These are phyloP conservation scores for Tachysurus fulvidraco DNA, from an alignment of 2,113 vertebrate genomes.

Conservation along the genomic window DNA sequence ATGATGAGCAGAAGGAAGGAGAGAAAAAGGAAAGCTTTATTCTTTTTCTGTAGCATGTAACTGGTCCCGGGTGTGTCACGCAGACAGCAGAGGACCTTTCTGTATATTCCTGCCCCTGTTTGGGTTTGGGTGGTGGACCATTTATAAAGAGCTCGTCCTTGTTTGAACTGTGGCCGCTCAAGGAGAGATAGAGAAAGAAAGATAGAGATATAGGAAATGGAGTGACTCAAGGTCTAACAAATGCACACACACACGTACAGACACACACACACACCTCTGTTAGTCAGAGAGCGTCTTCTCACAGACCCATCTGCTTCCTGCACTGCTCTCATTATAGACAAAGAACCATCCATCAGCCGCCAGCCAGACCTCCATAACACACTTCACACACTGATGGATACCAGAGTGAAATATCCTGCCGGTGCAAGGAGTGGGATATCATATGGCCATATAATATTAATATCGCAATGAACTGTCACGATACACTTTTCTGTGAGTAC, in stretches of 20 bases:
- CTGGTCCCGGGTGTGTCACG: background rate
- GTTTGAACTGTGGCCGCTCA: background rate
- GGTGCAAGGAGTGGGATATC: background rate
- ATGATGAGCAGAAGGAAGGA: background rate
- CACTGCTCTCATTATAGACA: conserved; percentile 52
- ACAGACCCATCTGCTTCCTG: conserved; percentile 53
- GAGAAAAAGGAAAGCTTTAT: conserved; percentile 14
- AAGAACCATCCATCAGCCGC: conserved; percentile 49
- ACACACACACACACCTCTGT: conserved; percentile 30
- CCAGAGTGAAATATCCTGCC: conserved; percentile 29
- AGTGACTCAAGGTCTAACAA: conserved; percentile 14
- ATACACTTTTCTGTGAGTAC: background rate
- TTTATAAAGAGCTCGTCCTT: conserved; percentile 23
- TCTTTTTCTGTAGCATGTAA: conserved; percentile 41
- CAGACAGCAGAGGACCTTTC: background rate
- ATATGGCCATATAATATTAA: conserved; percentile 17
- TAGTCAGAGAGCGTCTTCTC: conserved; percentile 38
- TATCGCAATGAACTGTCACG: background rate
- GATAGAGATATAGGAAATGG: conserved; percentile 11
- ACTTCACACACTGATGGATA: conserved; percentile 42
- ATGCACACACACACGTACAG: conserved; percentile 11
- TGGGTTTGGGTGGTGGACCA: background rate
- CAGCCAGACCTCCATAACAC: conserved; percentile 30
- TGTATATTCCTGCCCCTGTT: background rate
- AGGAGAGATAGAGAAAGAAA: conserved; percentile 5